Percentiles rank a stretch among this genome's conserved stretches.
Evolutionary conservation across 1,140 invertebrate species (phyloP).

Genomic region (Lepeophtheirus salmonis): DNA sequence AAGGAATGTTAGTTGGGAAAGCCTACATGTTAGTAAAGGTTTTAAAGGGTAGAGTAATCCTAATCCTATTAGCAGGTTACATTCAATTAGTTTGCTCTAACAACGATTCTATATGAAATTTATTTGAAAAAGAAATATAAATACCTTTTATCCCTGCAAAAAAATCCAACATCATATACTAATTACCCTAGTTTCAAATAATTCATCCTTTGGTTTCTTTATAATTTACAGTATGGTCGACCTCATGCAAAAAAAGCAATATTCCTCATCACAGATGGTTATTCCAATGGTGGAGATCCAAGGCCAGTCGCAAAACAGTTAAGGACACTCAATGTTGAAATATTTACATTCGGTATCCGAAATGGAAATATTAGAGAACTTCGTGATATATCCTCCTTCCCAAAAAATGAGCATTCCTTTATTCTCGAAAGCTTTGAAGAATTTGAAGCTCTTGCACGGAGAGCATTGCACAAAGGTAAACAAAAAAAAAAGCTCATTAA

Average conservation of each 20-base stretch:
- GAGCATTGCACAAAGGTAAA: slow-evolving; percentile 46
- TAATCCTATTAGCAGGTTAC: too few relatives aligned
- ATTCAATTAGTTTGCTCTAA: too few relatives aligned
- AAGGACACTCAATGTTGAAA: slow-evolving; percentile 30
- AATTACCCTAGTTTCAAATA: too few relatives aligned
- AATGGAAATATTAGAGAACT: slow-evolving; percentile 45
- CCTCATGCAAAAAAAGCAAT: slow-evolving; percentile 37
- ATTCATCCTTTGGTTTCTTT: background rate
- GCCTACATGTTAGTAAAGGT: too few relatives aligned
- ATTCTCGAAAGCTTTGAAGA: slow-evolving; percentile 48
- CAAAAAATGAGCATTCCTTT: slow-evolving; percentile 42
- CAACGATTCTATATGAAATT: too few relatives aligned
- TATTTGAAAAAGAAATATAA: too few relatives aligned
- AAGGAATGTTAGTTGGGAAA: too few relatives aligned
- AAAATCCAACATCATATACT: too few relatives aligned
- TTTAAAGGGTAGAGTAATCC: too few relatives aligned
- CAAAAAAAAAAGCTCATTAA: too few relatives aligned
- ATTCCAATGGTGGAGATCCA: slow-evolving; percentile 49
- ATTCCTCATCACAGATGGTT: slow-evolving; percentile 50
- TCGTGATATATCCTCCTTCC: slow-evolving; percentile 42
- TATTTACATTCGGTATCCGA: slow-evolving; percentile 48
- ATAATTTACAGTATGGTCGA: slow-evolving; percentile 30
- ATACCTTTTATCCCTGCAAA: too few relatives aligned
- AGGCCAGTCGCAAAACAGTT: slow-evolving; percentile 27
- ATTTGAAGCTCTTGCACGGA: slow-evolving; percentile 45